Percentiles rank a stretch among this genome's conserved stretches.
Conservation (phyloP, 2,888 invertebrate genomes). For the Meliscaeva auricollis region DNA sequence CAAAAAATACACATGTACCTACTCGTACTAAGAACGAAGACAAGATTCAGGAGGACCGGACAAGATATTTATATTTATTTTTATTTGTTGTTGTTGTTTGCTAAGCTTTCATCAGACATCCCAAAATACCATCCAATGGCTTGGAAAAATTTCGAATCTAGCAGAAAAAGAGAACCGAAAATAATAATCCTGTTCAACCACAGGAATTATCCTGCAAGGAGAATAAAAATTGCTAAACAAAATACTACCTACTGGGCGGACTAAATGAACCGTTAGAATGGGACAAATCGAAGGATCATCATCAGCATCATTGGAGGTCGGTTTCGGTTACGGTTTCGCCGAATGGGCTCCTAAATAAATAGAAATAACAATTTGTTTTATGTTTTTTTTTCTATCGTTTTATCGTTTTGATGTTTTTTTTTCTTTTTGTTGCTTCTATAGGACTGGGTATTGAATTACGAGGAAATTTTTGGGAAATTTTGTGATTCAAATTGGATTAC, state of each 20-base stretch:
- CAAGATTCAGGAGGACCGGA: not conserved
- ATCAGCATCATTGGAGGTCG: slow-evolving; percentile 61
- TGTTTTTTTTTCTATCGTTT: slow-evolving; percentile 1
- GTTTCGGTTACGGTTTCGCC: slow-evolving; percentile 61
- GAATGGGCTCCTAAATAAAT: slow-evolving; percentile 68
- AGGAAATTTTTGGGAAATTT: slow-evolving; percentile 55
- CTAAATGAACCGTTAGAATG: slow-evolving; percentile 71
- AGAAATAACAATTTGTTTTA: slow-evolving; percentile 51
- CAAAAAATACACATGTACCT: slow-evolving; percentile 29
- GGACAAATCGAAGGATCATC: slow-evolving; percentile 74
- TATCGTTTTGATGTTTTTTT: not conserved
- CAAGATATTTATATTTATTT: slow-evolving; percentile 48
- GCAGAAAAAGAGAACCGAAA: slow-evolving; percentile 50
- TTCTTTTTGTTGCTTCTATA: not conserved
- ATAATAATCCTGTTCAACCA: slow-evolving; percentile 68
- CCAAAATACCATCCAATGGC: slow-evolving; percentile 52
- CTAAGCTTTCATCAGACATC: slow-evolving; percentile 64
- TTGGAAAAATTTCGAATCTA: slow-evolving; percentile 57
- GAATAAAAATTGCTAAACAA: slow-evolving; percentile 69
- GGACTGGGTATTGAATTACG: slow-evolving; percentile 23
- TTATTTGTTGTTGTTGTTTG: slow-evolving; percentile 43
- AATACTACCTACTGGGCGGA: slow-evolving; percentile 64
- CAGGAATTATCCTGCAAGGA: slow-evolving; percentile 51
- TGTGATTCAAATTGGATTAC: slow-evolving; percentile 58
- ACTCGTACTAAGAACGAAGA: slow-evolving; percentile 10